phyloP scores from a whole-genome alignment of 2,113 vertebrate genomes.

The Phodopus roborovskii region DNA sequence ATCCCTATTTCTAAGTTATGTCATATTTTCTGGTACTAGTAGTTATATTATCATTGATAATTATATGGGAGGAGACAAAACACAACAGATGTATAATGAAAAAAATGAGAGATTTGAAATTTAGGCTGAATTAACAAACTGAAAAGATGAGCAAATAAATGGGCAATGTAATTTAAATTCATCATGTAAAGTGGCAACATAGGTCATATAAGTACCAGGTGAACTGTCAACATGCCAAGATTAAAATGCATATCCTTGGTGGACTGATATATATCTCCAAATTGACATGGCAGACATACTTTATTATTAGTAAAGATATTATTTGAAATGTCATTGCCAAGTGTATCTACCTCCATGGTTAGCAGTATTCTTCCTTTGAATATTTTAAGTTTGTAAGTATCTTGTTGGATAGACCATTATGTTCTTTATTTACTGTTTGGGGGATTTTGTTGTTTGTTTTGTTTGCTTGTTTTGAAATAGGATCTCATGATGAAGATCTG shows the following conservation, averaged over 20 bases:
- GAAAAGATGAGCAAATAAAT: constrained; percentile 22
- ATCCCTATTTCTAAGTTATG: not conserved
- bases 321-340: constrained; percentile 48
- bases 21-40: not conserved
- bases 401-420: constrained; percentile 52
- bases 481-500: not conserved
- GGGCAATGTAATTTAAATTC: not conserved
- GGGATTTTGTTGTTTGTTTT: not conserved
- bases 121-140: constrained; percentile 6
- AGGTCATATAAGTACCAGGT: not conserved
- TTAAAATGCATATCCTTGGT: not conserved
- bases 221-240: not conserved
- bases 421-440: not conserved
- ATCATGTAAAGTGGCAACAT: not conserved
- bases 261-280: not conserved
- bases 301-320: constrained; percentile 11
- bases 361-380: constrained; percentile 48
- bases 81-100: not conserved
- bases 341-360: constrained; percentile 3
- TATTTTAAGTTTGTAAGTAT: constrained; percentile 40
- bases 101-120: not conserved
- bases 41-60: no score
- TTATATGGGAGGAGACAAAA: not conserved
- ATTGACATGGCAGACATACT: not conserved
- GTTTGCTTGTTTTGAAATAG: not conserved